Evolutionary conservation across 2,888 invertebrate genomes (phyloP).

Genomic region (Rosalia funebris): DNA sequence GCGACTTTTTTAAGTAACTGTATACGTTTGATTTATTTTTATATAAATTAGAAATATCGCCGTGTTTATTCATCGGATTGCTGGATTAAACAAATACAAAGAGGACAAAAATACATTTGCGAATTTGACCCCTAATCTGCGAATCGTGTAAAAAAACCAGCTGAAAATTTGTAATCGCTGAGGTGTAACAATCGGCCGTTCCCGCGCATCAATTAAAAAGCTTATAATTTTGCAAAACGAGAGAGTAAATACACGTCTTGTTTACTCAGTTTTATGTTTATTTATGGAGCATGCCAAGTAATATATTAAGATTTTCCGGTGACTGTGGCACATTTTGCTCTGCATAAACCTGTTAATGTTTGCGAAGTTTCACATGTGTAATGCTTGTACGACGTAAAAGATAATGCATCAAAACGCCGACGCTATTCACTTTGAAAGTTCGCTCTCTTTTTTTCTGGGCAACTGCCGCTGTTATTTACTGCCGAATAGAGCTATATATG

Average conservation of each 20-base stretch:
- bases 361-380: constrained; percentile 3
- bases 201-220: constrained; percentile 7
- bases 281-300: constrained; percentile 11
- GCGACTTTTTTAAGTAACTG: no score
- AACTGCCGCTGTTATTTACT: constrained; percentile 3
- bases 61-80: no score
- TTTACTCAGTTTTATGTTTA: constrained; percentile 5
- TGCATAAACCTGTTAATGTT: constrained; percentile 7
- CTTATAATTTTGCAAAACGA: constrained; percentile 5
- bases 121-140: not conserved
- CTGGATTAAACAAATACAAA: no score
- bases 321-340: constrained; percentile 1
- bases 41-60: no score
- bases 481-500: not conserved
- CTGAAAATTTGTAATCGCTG: not conserved
- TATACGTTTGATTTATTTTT: no score
- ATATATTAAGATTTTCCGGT: constrained; percentile 6
- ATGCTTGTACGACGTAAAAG: not conserved
- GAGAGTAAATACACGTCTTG: not conserved
- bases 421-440: not conserved
- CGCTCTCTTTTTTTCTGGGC: not conserved
- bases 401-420: constrained; percentile 7
- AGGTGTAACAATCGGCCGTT: not conserved
- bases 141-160: not conserved
- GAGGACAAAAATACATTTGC: no score